These are phyloP conservation scores for Rhagoletis zephyria DNA, from an alignment of 1,140 invertebrate genomes.

Conservation along the genomic window DNA sequence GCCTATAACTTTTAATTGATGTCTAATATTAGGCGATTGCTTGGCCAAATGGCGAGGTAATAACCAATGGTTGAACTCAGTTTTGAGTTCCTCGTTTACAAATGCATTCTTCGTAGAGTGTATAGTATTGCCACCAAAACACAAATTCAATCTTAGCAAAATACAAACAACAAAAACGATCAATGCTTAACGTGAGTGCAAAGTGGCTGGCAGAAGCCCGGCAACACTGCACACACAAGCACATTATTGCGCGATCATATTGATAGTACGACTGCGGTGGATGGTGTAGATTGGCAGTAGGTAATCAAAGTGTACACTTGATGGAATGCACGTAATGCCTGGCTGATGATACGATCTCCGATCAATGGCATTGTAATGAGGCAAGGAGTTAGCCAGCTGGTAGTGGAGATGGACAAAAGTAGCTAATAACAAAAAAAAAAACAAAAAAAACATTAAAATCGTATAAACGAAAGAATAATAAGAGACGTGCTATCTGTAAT, in stretches of 20 bases:
- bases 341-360: neutral
- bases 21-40: neutral
- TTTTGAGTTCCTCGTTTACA: neutral
- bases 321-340: neutral
- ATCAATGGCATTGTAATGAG: neutral
- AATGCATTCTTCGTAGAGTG: neutral
- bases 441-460: too few species aligned
- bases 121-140: neutral
- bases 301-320: neutral
- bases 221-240: neutral
- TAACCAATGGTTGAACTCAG: neutral
- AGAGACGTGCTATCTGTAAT: conserved; percentile 5
- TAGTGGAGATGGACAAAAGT: neutral
- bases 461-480: neutral
- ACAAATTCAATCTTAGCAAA: neutral
- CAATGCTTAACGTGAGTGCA: too few species aligned
- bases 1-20: neutral
- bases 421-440: neutral
- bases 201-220: neutral
- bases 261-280: neutral
- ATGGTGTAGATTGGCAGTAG: neutral
- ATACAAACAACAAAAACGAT: neutral
- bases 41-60: neutral
- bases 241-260: neutral
- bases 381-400: neutral